Evolutionary conservation across 2,888 invertebrate species (phyloP).

Genomic region (Hypercompe scribonia): DNA sequence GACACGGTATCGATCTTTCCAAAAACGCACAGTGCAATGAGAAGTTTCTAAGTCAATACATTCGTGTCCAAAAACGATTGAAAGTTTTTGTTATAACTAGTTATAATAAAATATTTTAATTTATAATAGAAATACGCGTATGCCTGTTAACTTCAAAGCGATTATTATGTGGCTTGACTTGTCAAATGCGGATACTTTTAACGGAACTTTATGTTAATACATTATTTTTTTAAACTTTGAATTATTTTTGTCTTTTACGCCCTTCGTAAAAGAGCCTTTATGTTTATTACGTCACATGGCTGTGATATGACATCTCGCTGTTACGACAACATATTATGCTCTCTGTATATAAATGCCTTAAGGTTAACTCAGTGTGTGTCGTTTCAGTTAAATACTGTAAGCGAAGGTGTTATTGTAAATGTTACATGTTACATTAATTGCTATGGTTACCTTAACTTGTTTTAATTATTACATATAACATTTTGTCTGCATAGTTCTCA

Average conservation of each 20-base stretch:
- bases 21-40: neutral
- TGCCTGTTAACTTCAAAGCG: neutral
- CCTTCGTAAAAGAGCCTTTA: neutral
- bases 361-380: neutral
- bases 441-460: neutral
- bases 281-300: neutral
- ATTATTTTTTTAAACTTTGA: too few relatives aligned
- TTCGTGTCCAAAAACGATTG: too few relatives aligned
- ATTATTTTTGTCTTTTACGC: neutral
- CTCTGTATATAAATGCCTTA: neutral
- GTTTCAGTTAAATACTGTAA: constrained; percentile 4
- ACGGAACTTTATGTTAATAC: neutral
- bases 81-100: neutral
- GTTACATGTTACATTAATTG: neutral
- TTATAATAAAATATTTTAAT: neutral
- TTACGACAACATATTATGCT: neutral
- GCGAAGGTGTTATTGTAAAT: constrained; percentile 16
- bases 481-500: neutral
- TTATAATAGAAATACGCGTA: neutral
- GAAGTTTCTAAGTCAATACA: neutral
- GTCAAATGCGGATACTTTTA: neutral
- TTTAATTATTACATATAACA: constrained; percentile 1
- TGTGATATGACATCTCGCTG: neutral
- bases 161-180: neutral
- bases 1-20: neutral